phyloP scores from a whole-genome alignment of 2,113 vertebrate genomes.

The Periophthalmus modestus region DNA sequence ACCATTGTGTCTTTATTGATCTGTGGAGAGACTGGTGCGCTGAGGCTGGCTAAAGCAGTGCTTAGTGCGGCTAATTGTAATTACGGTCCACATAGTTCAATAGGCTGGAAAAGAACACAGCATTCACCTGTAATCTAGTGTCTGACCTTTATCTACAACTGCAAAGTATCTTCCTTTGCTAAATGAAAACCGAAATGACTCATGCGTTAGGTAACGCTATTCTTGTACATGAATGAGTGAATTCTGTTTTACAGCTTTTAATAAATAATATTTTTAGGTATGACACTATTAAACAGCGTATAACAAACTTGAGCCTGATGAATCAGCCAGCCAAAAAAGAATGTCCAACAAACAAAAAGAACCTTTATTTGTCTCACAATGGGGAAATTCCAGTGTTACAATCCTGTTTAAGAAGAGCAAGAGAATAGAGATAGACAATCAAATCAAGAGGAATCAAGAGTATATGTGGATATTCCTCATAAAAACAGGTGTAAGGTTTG shows the following conservation, averaged over 20 bases:
- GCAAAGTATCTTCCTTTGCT: neutral
- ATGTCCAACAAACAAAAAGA: too few species aligned
- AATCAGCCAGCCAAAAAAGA: too few species aligned
- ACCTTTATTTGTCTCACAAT: too few species aligned
- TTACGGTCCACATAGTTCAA: slow-evolving; percentile 54
- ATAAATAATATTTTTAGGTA: neutral
- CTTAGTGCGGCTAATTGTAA: slow-evolving; percentile 38
- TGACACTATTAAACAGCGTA: neutral
- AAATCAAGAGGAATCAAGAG: neutral
- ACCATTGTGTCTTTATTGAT: slow-evolving; percentile 59
- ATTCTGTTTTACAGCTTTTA: neutral
- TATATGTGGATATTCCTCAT: neutral
- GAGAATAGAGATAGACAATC: too few species aligned
- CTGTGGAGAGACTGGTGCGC: slow-evolving; percentile 37
- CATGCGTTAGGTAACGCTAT: neutral
- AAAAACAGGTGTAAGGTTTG: neutral
- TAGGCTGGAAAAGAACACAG: neutral
- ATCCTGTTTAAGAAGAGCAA: too few species aligned
- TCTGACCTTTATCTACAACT: neutral
- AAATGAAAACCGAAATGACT: too few species aligned
- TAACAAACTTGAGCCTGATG: too few species aligned
- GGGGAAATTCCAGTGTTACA: too few species aligned
- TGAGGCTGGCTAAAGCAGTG: slow-evolving; percentile 31
- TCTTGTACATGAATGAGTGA: neutral
- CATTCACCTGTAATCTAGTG: neutral